Base-by-base conservation (phyloP, 2,888 invertebrate genomes). In the Marronus borbonicus region DNA sequence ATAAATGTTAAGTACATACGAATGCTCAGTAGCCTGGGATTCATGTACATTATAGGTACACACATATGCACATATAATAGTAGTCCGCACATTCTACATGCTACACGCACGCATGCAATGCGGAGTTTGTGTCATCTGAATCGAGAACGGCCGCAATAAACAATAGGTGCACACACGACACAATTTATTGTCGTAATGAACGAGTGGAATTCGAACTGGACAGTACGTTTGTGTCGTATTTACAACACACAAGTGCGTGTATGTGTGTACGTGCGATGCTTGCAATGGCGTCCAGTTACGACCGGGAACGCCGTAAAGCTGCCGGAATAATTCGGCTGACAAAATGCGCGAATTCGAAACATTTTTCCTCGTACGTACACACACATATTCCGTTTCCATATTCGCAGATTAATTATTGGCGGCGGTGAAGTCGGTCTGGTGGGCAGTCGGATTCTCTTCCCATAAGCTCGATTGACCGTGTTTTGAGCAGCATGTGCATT, bases 41-140 rank as follows among this genome's bases (percentile, higher is more conserved):
- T 31, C 31, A 5, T 44, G 44, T 44, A 44, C 12, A 44, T 44
- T 44, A 44, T 8, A 5, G 5, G 36, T 36, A 44, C 44, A 44
- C 31, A 36, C n/a, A 17, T 65, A 31, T 39, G 39, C 12, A 14
- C 17, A 17, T 39, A 20, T 12, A 65, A 39, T 17, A n/a, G 55
- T 17, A 55, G 17, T 7, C n/a, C 55, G 17, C 14, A 55, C 5
- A 55, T 20, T 8, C 55, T 8, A 55, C 55, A 20, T 8, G 20
- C 1, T 55, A 20, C n/a, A n/a, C n/a, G 55, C 20, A 14, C n/a
- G 55, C 55, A 2, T 8, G 14, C 55, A 55, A 17, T n/a, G 1
- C 55, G n/a, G 55, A n/a, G 55, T 55, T n/a, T 55, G 55, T 55
- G 55, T 55, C 55, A 55, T 55, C n/a, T 17, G 17, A 55, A 55